Conservation (phyloP, 2,888 invertebrate genomes). For the Ectobius pallidus region DNA sequence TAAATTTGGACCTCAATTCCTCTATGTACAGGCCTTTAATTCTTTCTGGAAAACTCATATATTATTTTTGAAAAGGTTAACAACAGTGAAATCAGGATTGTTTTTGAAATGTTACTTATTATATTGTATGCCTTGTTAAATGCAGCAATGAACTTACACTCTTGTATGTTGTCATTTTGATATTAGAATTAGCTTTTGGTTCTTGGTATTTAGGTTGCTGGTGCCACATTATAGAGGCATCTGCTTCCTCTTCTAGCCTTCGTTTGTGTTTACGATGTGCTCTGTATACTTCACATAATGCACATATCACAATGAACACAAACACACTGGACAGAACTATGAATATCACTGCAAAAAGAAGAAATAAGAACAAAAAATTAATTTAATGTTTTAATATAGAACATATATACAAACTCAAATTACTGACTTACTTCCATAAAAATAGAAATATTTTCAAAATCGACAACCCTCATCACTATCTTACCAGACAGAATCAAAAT, state of each 20-base stretch:
- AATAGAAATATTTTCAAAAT: too few species aligned
- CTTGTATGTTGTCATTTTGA: conserved; percentile 51
- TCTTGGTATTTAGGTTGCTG: conserved; percentile 74
- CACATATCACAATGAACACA: conserved; percentile 69
- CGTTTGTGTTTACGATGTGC: conserved; percentile 75
- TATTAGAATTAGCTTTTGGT: conserved; percentile 11
- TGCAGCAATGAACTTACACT: conserved; percentile 56
- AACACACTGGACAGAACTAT: conserved; percentile 78
- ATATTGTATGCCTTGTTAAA: too few species aligned
- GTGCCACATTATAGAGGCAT: conserved; percentile 74
- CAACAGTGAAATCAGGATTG: too few species aligned
- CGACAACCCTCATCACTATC: too few species aligned
- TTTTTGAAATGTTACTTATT: too few species aligned
- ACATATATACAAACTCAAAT: not conserved
- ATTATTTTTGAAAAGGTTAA: too few species aligned
- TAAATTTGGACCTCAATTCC: too few species aligned
- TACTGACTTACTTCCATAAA: too few species aligned
- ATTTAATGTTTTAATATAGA: not conserved
- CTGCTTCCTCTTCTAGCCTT: conserved; percentile 71
- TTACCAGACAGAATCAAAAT: too few species aligned
- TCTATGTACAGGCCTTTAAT: too few species aligned
- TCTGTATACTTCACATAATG: conserved; percentile 75
- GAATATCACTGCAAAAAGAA: conserved; percentile 68
- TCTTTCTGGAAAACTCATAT: too few species aligned
- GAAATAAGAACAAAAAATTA: too few species aligned